Base-by-base conservation (phyloP, 2,888 invertebrate genomes). In the Tiliacea citrago region DNA sequence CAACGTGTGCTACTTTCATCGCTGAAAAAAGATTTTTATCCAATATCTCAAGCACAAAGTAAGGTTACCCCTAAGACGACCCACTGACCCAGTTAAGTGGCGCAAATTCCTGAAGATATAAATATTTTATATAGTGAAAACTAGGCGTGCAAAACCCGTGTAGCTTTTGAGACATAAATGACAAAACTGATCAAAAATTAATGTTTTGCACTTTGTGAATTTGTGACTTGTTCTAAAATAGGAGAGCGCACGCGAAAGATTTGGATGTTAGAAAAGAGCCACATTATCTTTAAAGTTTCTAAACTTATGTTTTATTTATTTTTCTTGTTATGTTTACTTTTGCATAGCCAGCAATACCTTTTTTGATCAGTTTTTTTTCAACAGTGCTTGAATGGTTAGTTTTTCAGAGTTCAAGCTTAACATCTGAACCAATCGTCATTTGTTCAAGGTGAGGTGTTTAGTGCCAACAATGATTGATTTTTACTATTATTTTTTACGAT, bases 381-480 rank as follows among this genome's bases (percentile, higher is more conserved):
- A n/a, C 55, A 57, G 75, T 73, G 51, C 12, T 78, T 74, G 35
- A 24, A 18, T 62, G 60, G n/a, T 68, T 24, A 45, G 42, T 58
- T 45, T 58, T 51, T 68, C 51, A 78, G 49, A 51, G 35, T 55
- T 24, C 49, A 39, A 62, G 53, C n/a, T 62, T 47, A 61, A 29
- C 12, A 75, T 75, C 60, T 76, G 77, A 60, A 76, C 75, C 29
- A 60, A 78, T 35, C 60, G 9, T 29, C 21, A 24, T 61, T 47
- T 63, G n/a, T 18, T 8, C 9, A 39, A 39, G 45, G 62, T 68
- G 18, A 79, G 60, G 58, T 1, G 16, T 39, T 12, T 29, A 24
- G 10, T 60, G 39, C 47, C 13, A 39, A 45, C 13, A 13, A 72
- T 57, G n/a, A 42, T 47, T 29, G 78, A 77, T 65, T 24, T 35